These are phyloP conservation scores for cattle (Bos taurus) DNA, from an alignment of 2,113 vertebrate species.

Conservation along the genomic window ARS-UCD2.0 NC_037352.1:23579001-23579500, in stretches of 20 bases:
- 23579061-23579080: not conserved
- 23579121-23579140: not conserved
- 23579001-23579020: not conserved
- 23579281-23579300: not conserved
- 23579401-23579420: rapidly evolving
- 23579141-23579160: constrained; percentile 31
- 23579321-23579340: not conserved
- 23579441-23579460: not conserved
- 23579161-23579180: not conserved
- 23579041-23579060: constrained; percentile 41
- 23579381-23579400: not conserved
- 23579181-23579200: not conserved
- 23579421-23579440: not conserved
- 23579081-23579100: rapidly evolving
- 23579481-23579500: not conserved
- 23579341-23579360: not conserved
- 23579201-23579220: not conserved
- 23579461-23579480: not conserved
- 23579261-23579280: not conserved
- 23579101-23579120: not conserved
- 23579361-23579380: not conserved
- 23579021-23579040: constrained; percentile 14
- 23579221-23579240: not conserved
- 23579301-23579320: not conserved
- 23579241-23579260: not conserved